Conservation (phyloP, 2,797 vertebrate species). For the Darevskia mixta region DNA sequence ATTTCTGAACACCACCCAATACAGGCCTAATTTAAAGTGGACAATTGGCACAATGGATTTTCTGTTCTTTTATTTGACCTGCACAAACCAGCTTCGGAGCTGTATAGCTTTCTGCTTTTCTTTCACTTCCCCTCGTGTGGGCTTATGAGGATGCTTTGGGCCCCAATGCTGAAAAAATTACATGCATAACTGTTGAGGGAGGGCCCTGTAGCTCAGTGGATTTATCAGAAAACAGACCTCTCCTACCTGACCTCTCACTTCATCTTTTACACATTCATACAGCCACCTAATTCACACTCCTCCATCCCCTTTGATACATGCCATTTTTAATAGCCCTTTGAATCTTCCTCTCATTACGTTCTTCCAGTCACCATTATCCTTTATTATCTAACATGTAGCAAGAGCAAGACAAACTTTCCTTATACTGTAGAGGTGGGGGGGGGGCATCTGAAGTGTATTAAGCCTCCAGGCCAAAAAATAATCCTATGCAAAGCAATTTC, state of each 20-base stretch:
- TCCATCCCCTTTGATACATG: too few species aligned
- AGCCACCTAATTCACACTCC: too few species aligned
- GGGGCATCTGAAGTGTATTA: not conserved
- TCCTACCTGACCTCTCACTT: not conserved
- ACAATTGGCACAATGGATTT: not conserved
- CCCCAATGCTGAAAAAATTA: conserved; percentile 8
- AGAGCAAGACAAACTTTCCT: not conserved
- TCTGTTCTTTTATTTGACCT: not conserved
- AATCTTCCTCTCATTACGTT: too few species aligned
- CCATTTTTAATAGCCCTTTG: too few species aligned
- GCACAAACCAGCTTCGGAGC: conserved; percentile 3
- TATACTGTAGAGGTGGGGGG: too few species aligned
- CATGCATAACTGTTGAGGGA: not conserved
- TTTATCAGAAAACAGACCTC: not conserved
- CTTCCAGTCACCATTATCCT: too few species aligned
- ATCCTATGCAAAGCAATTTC: not conserved
- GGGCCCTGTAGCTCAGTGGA: not conserved
- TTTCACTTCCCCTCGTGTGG: not conserved
- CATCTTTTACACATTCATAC: not conserved
- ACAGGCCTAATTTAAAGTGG: not conserved
- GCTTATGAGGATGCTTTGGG: not conserved
- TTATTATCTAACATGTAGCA: too few species aligned
- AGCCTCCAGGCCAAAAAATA: too few species aligned
- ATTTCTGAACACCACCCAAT: not conserved
- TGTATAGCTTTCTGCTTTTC: not conserved